Conservation (phyloP, 1,140 invertebrate species). For the Ceratina calcarata region DNA sequence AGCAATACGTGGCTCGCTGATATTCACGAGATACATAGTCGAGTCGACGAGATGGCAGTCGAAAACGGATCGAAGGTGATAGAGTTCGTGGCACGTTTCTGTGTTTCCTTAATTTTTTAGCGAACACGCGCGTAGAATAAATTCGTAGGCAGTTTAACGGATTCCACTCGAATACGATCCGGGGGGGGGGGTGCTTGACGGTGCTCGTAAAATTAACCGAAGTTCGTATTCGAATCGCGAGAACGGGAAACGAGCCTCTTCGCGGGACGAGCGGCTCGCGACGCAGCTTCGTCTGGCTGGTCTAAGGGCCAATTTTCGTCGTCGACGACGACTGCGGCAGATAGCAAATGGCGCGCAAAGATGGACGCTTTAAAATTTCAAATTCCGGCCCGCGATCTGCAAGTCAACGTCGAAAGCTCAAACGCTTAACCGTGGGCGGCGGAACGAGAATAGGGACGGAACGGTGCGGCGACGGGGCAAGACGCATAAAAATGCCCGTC, state of each 20-base stretch:
- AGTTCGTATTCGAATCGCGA: slow-evolving; percentile 7
- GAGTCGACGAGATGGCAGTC: too few relatives aligned
- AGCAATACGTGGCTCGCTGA: too few relatives aligned
- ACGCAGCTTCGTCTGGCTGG: neutral
- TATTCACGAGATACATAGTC: too few relatives aligned
- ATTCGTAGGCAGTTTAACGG: neutral
- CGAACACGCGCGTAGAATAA: neutral
- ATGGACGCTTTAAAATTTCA: slow-evolving; percentile 56
- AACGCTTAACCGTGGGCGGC: slow-evolving; percentile 56
- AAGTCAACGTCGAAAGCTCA: slow-evolving; percentile 55
- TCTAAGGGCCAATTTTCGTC: slow-evolving; percentile 23
- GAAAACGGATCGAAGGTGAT: too few relatives aligned
- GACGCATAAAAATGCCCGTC: slow-evolving; percentile 59
- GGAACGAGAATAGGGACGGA: slow-evolving; percentile 2
- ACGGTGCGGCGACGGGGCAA: neutral
- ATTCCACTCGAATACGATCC: too few relatives aligned
- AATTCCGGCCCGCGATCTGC: slow-evolving; percentile 55
- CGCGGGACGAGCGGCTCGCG: too few relatives aligned
- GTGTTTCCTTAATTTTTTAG: too few relatives aligned
- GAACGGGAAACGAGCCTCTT: neutral
- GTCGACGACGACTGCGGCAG: neutral
- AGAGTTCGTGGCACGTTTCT: too few relatives aligned
- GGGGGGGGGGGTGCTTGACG: neutral
- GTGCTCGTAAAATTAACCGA: slow-evolving; percentile 26
- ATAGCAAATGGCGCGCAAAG: slow-evolving; percentile 42